Conservation (phyloP, 2,888 invertebrate species). For the Sycophila texana region DNA sequence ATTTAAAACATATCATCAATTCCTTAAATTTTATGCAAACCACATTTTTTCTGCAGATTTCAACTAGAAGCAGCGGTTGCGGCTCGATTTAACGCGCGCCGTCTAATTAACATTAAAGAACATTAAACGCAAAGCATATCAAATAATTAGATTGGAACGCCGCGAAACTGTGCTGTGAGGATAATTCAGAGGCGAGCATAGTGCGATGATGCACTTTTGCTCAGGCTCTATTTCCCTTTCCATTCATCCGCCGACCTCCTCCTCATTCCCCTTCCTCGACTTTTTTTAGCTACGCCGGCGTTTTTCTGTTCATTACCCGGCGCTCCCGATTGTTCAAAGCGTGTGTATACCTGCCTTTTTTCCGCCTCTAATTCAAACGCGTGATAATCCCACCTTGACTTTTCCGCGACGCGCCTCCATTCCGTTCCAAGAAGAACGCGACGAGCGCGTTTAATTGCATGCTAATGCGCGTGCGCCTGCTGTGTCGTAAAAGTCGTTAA, state of each 20-base stretch:
- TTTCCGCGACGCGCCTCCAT: too few relatives aligned
- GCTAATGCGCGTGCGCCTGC: too few relatives aligned
- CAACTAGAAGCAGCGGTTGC: neutral
- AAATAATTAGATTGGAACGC: conserved; percentile 48
- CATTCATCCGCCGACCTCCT: neutral
- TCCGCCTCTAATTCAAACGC: neutral
- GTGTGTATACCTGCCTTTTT: neutral
- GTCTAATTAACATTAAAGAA: neutral
- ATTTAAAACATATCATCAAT: too few relatives aligned
- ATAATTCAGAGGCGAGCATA: neutral
- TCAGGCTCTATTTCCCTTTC: conserved; percentile 31
- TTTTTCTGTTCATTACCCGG: neutral
- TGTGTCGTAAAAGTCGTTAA: too few relatives aligned
- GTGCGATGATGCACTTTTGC: conserved; percentile 16
- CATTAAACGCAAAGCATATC: neutral
- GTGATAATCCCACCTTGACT: too few relatives aligned
- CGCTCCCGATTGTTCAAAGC: neutral
- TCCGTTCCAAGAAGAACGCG: too few relatives aligned
- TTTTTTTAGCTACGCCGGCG: neutral
- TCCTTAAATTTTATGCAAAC: too few relatives aligned
- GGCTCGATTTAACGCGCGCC: neutral
- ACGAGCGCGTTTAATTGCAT: too few relatives aligned
- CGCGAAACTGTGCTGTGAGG: conserved; percentile 8
- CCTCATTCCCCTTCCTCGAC: neutral
- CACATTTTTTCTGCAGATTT: too few relatives aligned